Evolutionary conservation across 2,888 invertebrate species (phyloP).

Genomic region (Colostygia pectinataria): DNA sequence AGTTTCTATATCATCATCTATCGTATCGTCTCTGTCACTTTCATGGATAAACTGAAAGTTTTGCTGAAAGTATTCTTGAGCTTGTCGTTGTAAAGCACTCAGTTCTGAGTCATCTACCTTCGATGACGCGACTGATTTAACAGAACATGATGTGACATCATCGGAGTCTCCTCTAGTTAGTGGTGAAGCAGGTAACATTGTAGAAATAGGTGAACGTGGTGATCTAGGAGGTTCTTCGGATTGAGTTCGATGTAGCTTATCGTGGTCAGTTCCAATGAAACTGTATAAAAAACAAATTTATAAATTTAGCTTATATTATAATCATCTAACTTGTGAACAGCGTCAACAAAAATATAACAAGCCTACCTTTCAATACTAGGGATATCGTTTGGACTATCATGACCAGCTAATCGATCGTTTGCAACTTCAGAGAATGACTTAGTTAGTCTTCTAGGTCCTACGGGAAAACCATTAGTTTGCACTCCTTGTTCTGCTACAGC

Average conservation of each 20-base stretch:
- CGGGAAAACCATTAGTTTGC: slow-evolving; percentile 91
- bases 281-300: slow-evolving; percentile 39
- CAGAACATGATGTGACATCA: slow-evolving; percentile 69
- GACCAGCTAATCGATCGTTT: slow-evolving; percentile 62
- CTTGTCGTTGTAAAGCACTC: slow-evolving; percentile 67
- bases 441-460: slow-evolving; percentile 86
- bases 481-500: slow-evolving; percentile 94
- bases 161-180: slow-evolving; percentile 69
- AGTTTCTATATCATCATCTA: slow-evolving; percentile 78
- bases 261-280: slow-evolving; percentile 84
- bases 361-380: slow-evolving; percentile 64
- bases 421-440: slow-evolving; percentile 92
- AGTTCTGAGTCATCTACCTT: slow-evolving; percentile 74
- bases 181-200: slow-evolving; percentile 71
- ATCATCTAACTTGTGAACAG: neutral
- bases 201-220: slow-evolving; percentile 84
- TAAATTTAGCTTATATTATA: neutral
- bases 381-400: slow-evolving; percentile 59
- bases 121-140: slow-evolving; percentile 70
- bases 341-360: neutral
- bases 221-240: slow-evolving; percentile 92
- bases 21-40: slow-evolving; percentile 78
- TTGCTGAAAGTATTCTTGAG: slow-evolving; percentile 80
- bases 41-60: slow-evolving; percentile 81
- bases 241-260: slow-evolving; percentile 91